A percentile compares a stretch with the other conserved stretches of the same genome.
Conservation (phyloP, 92 coral and sea anemone species). For the Epizoanthus ramosus region DNA sequence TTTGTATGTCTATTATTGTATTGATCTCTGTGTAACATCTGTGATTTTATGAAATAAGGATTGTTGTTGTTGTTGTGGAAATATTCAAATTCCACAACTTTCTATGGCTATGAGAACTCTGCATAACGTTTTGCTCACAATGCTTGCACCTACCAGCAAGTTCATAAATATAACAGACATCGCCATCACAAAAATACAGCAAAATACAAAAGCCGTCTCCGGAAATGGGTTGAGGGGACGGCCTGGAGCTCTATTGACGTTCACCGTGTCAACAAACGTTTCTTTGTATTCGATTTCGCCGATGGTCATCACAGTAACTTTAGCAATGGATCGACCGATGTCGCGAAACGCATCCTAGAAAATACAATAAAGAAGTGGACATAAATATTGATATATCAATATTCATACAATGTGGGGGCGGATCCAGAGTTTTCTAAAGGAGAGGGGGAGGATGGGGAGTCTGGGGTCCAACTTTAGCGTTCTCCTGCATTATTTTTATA, state of each 20-base stretch:
- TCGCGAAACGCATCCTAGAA: conserved; percentile 30
- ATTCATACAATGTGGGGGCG: background rate
- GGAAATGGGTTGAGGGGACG: conserved; percentile 41
- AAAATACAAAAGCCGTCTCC: conserved; percentile 12
- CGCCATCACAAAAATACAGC: conserved; percentile 33
- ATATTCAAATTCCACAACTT: no score
- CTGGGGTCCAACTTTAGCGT: no score
- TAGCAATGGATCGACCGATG: conserved; percentile 24
- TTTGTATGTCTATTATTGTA: no score
- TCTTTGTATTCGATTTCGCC: conserved; percentile 50
- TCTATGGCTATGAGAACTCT: no score
- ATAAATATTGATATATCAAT: background rate
- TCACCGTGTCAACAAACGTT: conserved; percentile 33
- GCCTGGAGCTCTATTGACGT: conserved; percentile 1
- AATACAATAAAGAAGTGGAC: background rate
- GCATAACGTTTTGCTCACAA: no score
- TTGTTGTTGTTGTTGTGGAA: no score
- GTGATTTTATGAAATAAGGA: no score
- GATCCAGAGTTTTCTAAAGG: no score
- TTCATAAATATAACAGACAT: conserved; percentile 39
- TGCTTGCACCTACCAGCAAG: conserved; percentile 34
- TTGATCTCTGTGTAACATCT: no score
- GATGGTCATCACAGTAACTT: conserved; percentile 39
- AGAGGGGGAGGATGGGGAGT: no score
- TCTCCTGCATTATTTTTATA: no score